phyloP scores from a whole-genome alignment of 2,113 vertebrate genomes.

The Pteruthius melanotis region DNA sequence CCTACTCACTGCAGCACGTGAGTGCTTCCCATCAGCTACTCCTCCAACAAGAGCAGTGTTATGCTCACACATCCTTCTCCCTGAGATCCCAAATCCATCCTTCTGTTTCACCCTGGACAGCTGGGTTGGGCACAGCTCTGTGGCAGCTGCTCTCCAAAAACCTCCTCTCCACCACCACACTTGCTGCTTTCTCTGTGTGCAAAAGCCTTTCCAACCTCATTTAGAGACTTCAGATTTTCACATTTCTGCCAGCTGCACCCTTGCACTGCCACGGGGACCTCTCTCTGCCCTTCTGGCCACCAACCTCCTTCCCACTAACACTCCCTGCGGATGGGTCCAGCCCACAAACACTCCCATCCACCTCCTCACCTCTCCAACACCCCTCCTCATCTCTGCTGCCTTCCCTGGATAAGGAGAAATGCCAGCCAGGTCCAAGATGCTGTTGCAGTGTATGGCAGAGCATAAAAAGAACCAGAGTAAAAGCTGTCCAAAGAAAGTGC shows the following conservation, averaged over 20 bases:
- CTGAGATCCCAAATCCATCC: background rate
- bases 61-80: background rate
- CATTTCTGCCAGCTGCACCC: background rate
- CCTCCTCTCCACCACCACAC: accelerated
- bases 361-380: background rate
- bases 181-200: background rate
- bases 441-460: background rate
- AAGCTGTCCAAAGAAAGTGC: background rate
- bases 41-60: background rate
- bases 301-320: background rate
- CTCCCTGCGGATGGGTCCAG: background rate
- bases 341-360: background rate
- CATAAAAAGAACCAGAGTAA: background rate
- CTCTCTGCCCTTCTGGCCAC: background rate
- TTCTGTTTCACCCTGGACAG: background rate
- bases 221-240: background rate
- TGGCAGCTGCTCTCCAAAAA: background rate
- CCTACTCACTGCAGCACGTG: accelerated
- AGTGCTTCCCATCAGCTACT: background rate
- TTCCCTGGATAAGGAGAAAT: background rate
- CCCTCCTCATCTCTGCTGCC: background rate
- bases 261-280: background rate
- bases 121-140: background rate
- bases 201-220: background rate
- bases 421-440: background rate